These are phyloP conservation scores for Falco cherrug DNA, from an alignment of 2,797 vertebrate species.

Conservation along the genomic window DNA sequence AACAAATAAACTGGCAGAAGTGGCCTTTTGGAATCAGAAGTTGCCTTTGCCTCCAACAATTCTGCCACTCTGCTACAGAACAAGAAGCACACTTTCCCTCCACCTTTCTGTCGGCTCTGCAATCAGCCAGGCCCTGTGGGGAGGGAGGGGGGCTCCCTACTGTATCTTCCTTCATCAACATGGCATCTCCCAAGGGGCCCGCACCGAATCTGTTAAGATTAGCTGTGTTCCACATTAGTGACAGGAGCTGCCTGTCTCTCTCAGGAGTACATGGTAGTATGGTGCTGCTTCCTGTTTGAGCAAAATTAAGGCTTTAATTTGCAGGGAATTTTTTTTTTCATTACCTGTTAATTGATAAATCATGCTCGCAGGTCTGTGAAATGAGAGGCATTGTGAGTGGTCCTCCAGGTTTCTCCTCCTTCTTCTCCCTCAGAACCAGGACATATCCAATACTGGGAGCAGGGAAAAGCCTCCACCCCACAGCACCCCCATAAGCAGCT, in stretches of 20 bases:
- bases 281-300: slow-evolving; percentile 92
- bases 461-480: neutral
- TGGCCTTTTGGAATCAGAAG: slow-evolving; percentile 62
- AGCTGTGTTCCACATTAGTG: slow-evolving; percentile 82
- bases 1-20: slow-evolving; percentile 65
- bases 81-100: slow-evolving; percentile 73
- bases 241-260: slow-evolving; percentile 79
- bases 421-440: neutral
- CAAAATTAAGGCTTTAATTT: slow-evolving; percentile 95
- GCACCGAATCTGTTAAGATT: slow-evolving; percentile 79
- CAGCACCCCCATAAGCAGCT: neutral
- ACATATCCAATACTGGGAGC: neutral
- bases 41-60: slow-evolving; percentile 75
- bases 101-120: slow-evolving; percentile 75
- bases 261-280: slow-evolving; percentile 79
- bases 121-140: slow-evolving; percentile 74
- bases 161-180: slow-evolving; percentile 81
- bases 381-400: slow-evolving; percentile 35
- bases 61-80: slow-evolving; percentile 66
- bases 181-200: slow-evolving; percentile 78
- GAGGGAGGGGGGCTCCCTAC: slow-evolving; percentile 70
- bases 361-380: slow-evolving; percentile 78
- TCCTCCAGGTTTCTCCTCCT: slow-evolving; percentile 4
- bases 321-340: slow-evolving; percentile 84
- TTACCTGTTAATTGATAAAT: slow-evolving; percentile 99